Percentiles rank a stretch among this genome's conserved stretches.
phyloP scores from a whole-genome alignment of 2,113 vertebrate species.

The Pseudolaguvia tuberculata region DNA sequence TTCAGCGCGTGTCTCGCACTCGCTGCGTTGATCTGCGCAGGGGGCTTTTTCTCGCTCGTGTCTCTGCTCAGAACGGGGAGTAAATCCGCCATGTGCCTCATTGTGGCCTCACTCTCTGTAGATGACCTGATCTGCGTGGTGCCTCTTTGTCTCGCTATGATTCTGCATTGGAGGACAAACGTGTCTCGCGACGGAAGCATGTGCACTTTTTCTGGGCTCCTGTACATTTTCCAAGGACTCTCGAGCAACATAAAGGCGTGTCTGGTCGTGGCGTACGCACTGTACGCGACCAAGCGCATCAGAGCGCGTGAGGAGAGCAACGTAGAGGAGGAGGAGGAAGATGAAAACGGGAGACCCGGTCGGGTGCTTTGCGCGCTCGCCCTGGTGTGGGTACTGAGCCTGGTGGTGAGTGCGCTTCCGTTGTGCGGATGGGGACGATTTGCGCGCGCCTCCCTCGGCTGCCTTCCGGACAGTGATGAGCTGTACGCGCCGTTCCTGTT shows the following conservation, averaged over 20 bases:
- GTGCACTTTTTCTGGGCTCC: constrained; percentile 81
- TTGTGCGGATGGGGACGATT: constrained; percentile 88
- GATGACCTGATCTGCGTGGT: constrained; percentile 85
- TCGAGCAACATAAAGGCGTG: constrained; percentile 89
- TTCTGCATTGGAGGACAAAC: constrained; percentile 74
- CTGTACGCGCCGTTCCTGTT: constrained; percentile 77
- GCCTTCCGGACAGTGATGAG: constrained; percentile 73
- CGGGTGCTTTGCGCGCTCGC: constrained; percentile 71
- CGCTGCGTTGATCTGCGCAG: constrained; percentile 70
- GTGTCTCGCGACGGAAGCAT: constrained; percentile 59
- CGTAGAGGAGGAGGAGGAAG: constrained; percentile 7
- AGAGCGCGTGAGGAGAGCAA: constrained; percentile 51
- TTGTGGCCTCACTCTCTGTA: constrained; percentile 85
- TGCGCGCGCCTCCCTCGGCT: constrained; percentile 78
- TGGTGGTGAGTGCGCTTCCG: constrained; percentile 80
- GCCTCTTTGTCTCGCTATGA: constrained; percentile 79
- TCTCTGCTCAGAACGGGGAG: constrained; percentile 74
- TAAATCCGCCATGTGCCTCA: constrained; percentile 75
- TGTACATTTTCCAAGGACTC: constrained; percentile 88
- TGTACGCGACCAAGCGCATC: constrained; percentile 71
- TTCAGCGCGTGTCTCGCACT: constrained; percentile 78
- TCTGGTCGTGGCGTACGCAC: constrained; percentile 84
- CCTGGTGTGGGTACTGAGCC: constrained; percentile 74
- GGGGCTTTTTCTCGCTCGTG: constrained; percentile 81
- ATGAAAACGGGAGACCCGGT: constrained; percentile 6